Percentiles rank a stretch among this genome's conserved stretches.
Conservation (phyloP, 2,797 vertebrate genomes). For the Gallirallus australis region DNA sequence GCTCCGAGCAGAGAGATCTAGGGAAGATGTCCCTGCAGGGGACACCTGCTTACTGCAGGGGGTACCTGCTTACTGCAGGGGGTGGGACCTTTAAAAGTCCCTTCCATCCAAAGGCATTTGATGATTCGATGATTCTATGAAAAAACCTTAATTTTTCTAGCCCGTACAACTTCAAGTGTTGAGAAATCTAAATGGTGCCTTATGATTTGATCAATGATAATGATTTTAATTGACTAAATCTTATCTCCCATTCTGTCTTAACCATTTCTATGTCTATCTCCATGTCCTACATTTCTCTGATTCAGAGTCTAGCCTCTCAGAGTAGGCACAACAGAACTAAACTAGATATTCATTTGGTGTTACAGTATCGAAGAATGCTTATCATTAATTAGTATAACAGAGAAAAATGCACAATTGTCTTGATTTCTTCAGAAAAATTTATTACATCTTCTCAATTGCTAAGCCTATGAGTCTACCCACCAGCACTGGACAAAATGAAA, state of each 20-base stretch:
- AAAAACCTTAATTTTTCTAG: not conserved
- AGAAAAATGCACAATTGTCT: not conserved
- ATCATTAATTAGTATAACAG: not conserved
- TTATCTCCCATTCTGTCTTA: not conserved
- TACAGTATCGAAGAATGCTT: not conserved
- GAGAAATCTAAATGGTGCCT: not conserved
- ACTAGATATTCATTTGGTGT: rapidly evolving
- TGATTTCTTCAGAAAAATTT: not conserved
- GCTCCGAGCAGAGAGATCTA: too few species aligned
- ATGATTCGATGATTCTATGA: too few species aligned
- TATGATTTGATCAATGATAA: not conserved
- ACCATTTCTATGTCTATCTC: not conserved
- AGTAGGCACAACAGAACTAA: not conserved
- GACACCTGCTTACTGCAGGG: too few species aligned
- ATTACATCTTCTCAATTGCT: not conserved
- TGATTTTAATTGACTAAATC: not conserved
- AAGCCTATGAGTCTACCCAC: not conserved
- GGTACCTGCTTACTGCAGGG: too few species aligned
- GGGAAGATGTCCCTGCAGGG: too few species aligned
- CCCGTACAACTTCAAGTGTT: not conserved
- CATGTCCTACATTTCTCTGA: not conserved
- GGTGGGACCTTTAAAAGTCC: too few species aligned
- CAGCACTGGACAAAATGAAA: not conserved
- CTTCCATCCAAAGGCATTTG: too few species aligned
- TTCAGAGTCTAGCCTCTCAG: not conserved